These are phyloP conservation scores for Turdus rufiventris DNA, from an alignment of 2,113 vertebrate genomes.

Conservation along the genomic window DNA sequence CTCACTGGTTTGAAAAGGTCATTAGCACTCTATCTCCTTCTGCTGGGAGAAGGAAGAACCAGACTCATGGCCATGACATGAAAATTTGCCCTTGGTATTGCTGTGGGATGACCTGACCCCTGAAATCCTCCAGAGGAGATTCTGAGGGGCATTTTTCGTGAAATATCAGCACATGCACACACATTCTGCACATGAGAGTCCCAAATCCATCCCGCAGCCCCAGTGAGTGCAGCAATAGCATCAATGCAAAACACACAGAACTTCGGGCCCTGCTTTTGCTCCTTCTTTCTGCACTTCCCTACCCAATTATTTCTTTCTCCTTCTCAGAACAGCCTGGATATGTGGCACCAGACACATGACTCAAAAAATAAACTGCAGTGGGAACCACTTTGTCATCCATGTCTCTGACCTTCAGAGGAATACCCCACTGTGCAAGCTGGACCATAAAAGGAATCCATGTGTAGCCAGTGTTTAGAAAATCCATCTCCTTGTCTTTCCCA, in stretches of 20 bases:
- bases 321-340: not conserved
- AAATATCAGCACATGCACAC: not conserved
- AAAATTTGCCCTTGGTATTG: not conserved
- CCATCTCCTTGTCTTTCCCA: constrained; percentile 5
- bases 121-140: not conserved
- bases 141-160: not conserved
- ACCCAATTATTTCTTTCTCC: not conserved
- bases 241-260: not conserved
- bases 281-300: not conserved
- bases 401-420: constrained; percentile 57
- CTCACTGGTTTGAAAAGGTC: constrained; percentile 33
- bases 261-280: rapidly evolving
- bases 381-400: not conserved
- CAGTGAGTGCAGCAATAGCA: not conserved
- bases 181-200: rapidly evolving
- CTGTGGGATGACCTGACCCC: not conserved
- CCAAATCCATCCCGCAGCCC: not conserved
- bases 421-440: constrained; percentile 36
- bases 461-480: constrained; percentile 46
- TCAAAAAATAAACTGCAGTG: not conserved
- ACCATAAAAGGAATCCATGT: constrained; percentile 52
- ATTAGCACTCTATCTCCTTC: not conserved
- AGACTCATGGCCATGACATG: not conserved
- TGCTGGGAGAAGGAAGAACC: not conserved
- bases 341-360: not conserved